Evolutionary conservation across 1,140 invertebrate genomes (phyloP).

Genomic region (Temnothorax nylanderi): DNA sequence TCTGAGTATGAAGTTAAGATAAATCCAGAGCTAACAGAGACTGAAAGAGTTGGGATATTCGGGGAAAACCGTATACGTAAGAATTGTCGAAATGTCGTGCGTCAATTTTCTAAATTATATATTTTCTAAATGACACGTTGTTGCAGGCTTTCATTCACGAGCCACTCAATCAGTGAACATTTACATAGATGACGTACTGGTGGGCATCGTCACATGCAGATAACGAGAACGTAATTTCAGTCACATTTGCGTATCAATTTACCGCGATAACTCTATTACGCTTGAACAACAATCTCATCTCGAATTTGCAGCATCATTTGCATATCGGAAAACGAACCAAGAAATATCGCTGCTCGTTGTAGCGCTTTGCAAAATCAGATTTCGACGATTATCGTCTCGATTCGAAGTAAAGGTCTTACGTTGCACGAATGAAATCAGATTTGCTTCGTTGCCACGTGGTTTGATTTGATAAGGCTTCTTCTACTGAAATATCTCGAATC

Average conservation of each 20-base stretch:
- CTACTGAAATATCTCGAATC: conserved; percentile 18
- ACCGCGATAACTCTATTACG: not conserved
- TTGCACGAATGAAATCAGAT: not conserved
- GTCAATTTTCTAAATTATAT: not conserved
- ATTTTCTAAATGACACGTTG: not conserved
- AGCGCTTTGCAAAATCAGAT: conserved; percentile 9
- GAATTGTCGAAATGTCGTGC: not conserved
- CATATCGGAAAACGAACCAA: not conserved
- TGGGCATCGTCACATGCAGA: not conserved
- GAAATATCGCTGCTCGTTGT: not conserved
- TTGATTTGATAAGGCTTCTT: conserved; percentile 22
- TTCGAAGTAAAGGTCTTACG: not conserved
- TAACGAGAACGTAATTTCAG: conserved; percentile 15
- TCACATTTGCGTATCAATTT: conserved; percentile 32
- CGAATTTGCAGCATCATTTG: not conserved
- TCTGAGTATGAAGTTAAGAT: not conserved
- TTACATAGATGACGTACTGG: not conserved
- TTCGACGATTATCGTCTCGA: not conserved
- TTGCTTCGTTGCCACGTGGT: not conserved
- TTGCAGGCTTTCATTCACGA: not conserved
- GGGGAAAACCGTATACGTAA: no score
- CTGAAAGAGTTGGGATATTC: not conserved
- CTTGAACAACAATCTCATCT: not conserved
- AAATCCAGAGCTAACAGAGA: not conserved
- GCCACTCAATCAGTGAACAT: not conserved